Evolutionary conservation across 2,113 vertebrate genomes (phyloP).

Genomic region (Carollia perspicillata): DNA sequence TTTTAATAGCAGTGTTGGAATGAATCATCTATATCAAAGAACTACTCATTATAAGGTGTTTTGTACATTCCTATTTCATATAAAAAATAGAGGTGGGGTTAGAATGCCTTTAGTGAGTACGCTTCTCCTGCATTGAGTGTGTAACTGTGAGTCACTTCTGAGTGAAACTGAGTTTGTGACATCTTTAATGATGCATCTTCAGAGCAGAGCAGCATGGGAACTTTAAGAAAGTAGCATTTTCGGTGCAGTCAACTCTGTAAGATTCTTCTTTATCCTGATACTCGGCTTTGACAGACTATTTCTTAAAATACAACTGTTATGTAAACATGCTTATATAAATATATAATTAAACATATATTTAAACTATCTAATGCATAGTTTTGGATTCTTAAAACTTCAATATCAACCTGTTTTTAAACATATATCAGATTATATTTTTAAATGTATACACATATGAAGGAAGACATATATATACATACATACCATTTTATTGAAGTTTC

Average conservation of each 20-base stretch:
- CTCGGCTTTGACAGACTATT: neutral
- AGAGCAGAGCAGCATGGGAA: neutral
- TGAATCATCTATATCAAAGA: constrained; percentile 43
- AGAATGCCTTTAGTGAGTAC: neutral
- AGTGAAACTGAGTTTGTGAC: constrained; percentile 50
- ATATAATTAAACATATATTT: neutral
- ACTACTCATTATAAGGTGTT: neutral
- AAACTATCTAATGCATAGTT: neutral
- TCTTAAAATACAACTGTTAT: neutral
- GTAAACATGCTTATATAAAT: neutral
- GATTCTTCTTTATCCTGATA: neutral
- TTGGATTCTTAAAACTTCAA: neutral
- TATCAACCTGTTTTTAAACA: neutral
- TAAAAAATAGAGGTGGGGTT: constrained; percentile 2
- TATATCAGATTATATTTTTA: neutral
- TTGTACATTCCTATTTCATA: neutral
- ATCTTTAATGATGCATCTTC: constrained; percentile 47
- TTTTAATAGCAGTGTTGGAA: neutral
- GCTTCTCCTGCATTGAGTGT: neutral
- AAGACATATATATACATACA: neutral
- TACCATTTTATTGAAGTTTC: neutral
- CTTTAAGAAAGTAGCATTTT: neutral
- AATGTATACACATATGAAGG: neutral
- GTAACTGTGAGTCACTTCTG: constrained; percentile 14
- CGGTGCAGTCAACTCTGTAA: neutral